Evolutionary conservation across 2,797 vertebrate genomes (phyloP).

Genomic region (Rhincodon typus): DNA sequence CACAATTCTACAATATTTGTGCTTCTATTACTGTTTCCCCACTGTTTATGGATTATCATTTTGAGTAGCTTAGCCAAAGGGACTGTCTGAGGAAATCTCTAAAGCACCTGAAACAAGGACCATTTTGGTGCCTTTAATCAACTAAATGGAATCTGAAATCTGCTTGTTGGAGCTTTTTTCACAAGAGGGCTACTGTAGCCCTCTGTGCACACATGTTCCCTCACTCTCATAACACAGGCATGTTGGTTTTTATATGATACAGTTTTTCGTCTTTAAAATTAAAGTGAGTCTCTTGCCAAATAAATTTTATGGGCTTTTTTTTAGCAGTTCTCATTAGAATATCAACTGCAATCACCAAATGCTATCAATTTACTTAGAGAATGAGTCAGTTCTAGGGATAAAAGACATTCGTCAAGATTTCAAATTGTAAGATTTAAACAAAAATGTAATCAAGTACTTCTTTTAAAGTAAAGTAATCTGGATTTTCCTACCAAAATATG

Average conservation of each 20-base stretch:
- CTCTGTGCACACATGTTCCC: slow-evolving; percentile 55
- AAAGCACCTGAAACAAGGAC: slow-evolving; percentile 39
- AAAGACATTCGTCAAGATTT: neutral
- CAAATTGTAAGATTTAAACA: neutral
- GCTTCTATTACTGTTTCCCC: slow-evolving; percentile 46
- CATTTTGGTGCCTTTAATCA: slow-evolving; percentile 57
- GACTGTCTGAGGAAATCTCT: slow-evolving; percentile 47
- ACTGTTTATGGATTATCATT: slow-evolving; percentile 44
- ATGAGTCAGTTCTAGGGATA: neutral
- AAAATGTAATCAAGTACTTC: neutral
- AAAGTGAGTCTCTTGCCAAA: slow-evolving; percentile 66
- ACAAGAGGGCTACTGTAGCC: slow-evolving; percentile 56
- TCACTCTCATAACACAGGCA: slow-evolving; percentile 42
- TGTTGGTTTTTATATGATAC: slow-evolving; percentile 26
- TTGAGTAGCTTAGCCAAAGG: slow-evolving; percentile 51
- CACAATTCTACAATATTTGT: slow-evolving; percentile 62
- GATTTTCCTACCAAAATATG: neutral
- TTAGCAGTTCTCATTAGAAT: slow-evolving; percentile 57
- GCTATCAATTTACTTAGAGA: slow-evolving; percentile 39
- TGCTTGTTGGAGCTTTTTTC: slow-evolving; percentile 51
- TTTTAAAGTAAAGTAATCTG: neutral
- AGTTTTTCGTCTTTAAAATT: slow-evolving; percentile 50
- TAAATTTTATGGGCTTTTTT: slow-evolving; percentile 59
- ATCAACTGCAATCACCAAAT: slow-evolving; percentile 62
- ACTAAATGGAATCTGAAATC: slow-evolving; percentile 63